Evolutionary conservation across 2,113 vertebrate genomes (phyloP), one percentile per base, ranked within the genome.

Genomic region (Tragelaphus strepsiceros): DNA sequence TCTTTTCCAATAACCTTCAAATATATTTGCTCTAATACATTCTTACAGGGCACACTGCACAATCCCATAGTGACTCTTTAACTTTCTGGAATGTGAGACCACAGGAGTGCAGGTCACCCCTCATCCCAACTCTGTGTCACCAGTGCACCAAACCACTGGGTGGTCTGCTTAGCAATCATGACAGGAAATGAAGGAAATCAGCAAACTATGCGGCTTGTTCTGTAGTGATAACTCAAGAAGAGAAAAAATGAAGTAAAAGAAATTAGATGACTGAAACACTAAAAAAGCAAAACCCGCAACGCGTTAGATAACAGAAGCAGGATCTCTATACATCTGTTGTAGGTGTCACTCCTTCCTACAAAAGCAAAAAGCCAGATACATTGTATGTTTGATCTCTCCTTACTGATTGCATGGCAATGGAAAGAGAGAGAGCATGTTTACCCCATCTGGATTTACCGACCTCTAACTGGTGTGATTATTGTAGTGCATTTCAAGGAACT

Each of bases 381-480:
- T 7, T 77, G 1, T 6, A 54, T 39, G 32, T 54, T 96, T 81
- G 11, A 32, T 49, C 8, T 35, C 17, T 59, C 28, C 46, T 94
- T 86, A 62, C 13, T 32, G 46, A 80, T 92, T 80, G n/a, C 46
- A 5, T 43, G 43, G 77, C 86, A 61, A 30, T n/a, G 19, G 46
- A 91, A 92, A 43, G 39, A 81, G 32, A 67, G 67, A 17, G 21
- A 96, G 58, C 22, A 91, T 91, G 43, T 94, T 81, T 58, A 74
- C 12, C 15, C 22, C 6, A 51, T 90, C 28, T 94, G 59, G 59
- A 28, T 88, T 80, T 78, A 74, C 12, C 5, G 51, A 5, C 21
- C n/a, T 96, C 46, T 67, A 22, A 8, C 30, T 58, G 13, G 46
- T 83, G 11, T 88, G 53, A 74, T 82, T 88, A 84, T 22, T 5